Conservation (phyloP, 2,113 vertebrate species). For the Oryzias curvinotus region DNA sequence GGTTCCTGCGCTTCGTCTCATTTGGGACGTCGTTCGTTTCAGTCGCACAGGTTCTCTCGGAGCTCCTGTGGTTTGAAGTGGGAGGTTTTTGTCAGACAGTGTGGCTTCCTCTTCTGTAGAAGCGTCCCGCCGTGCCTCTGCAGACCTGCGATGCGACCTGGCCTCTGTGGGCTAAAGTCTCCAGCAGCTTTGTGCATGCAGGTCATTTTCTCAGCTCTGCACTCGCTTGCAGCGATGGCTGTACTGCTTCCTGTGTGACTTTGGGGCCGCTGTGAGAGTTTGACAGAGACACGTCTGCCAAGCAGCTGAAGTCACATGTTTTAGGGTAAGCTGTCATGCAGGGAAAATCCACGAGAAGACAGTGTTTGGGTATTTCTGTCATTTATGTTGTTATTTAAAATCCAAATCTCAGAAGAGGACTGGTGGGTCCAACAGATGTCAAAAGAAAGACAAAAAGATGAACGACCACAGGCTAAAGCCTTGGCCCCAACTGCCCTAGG, state of each 20-base stretch:
- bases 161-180: not conserved
- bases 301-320: too few relatives aligned
- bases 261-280: not conserved
- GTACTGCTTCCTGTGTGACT: not conserved
- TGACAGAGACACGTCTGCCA: not conserved
- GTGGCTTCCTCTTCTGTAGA: conserved; percentile 45
- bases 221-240: not conserved
- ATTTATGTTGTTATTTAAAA: too few relatives aligned
- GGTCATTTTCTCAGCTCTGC: not conserved
- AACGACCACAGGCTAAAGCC: too few relatives aligned
- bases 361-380: too few relatives aligned
- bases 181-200: not conserved
- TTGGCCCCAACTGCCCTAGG: too few relatives aligned
- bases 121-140: conserved; percentile 1
- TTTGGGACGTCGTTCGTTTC: too few relatives aligned
- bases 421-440: too few relatives aligned
- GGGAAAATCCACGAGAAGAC: too few relatives aligned
- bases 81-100: conserved; percentile 55
- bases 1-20: not conserved
- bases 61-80: conserved; percentile 32
- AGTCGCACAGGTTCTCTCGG: not conserved
- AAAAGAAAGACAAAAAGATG: too few relatives aligned
- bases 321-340: too few relatives aligned
- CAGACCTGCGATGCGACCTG: not conserved
- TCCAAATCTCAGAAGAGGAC: too few relatives aligned